Conservation (phyloP, 2,888 invertebrate genomes). For the Dasypolia templi region DNA sequence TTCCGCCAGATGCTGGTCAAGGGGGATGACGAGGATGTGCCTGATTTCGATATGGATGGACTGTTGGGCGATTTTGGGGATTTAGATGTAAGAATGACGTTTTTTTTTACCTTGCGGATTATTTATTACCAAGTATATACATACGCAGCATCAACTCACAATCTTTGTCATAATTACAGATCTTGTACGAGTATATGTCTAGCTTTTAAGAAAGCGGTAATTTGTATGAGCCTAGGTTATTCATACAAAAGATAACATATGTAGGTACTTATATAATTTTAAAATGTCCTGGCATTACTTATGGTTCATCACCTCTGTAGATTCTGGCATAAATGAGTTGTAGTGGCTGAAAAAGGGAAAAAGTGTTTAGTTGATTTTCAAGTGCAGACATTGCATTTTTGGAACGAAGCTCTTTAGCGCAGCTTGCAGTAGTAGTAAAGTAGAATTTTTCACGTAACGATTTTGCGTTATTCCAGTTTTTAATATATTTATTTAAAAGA, state of each 20-base stretch:
- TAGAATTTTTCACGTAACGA: no score
- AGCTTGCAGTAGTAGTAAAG: no score
- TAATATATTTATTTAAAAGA: no score
- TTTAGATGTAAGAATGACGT: conserved; percentile 70
- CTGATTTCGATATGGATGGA: conserved; percentile 75
- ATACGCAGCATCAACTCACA: neutral
- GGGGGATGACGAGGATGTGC: conserved; percentile 45
- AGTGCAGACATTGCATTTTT: neutral
- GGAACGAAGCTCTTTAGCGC: no score
- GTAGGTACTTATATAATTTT: no score
- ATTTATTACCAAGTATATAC: neutral
- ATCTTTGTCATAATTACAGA: neutral
- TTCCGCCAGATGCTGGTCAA: conserved; percentile 72
- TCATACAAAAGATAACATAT: no score
- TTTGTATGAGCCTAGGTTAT: neutral
- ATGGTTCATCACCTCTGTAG: neutral
- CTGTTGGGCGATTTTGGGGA: conserved; percentile 80
- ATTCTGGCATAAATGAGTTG: neutral
- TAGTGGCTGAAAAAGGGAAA: neutral
- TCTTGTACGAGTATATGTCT: no score
- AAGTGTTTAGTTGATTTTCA: neutral
- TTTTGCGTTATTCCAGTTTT: no score
- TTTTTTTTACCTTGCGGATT: neutral
- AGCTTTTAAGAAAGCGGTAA: neutral
- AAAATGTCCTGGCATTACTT: neutral